These are phyloP conservation scores for Pteromalus puparum DNA, from an alignment of 1,140 invertebrate genomes.

Conservation along the genomic window DNA sequence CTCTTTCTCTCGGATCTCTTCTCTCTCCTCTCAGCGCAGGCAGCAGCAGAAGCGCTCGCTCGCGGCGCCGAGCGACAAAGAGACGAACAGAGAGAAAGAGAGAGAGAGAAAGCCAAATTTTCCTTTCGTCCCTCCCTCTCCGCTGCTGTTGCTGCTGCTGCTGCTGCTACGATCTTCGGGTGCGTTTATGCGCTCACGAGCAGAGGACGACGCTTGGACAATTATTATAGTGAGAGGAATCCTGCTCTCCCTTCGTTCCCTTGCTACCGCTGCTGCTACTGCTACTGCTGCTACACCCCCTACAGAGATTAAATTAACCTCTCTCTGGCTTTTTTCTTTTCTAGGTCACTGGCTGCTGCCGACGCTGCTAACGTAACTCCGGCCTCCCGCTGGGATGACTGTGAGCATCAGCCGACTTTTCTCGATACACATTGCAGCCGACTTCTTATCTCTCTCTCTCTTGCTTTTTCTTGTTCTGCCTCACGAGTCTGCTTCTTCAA, in stretches of 20 bases:
- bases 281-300: background rate
- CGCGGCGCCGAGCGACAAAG: background rate
- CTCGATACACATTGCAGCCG: background rate
- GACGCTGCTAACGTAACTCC: background rate
- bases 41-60: background rate
- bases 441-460: background rate
- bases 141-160: background rate
- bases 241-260: background rate
- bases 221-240: background rate
- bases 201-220: background rate
- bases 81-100: constrained; percentile 19
- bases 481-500: background rate
- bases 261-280: background rate
- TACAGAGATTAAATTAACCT: constrained; percentile 9
- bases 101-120: background rate
- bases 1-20: background rate
- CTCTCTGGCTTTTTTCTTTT: constrained; percentile 11
- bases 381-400: background rate
- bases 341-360: constrained; percentile 16
- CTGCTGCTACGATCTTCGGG: background rate
- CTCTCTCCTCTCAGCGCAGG: background rate
- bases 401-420: background rate
- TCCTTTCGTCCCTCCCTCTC: background rate
- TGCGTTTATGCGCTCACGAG: background rate
- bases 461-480: no score